Conservation (phyloP, 2,113 vertebrate species). For the Ibidorhyncha struthersii region DNA sequence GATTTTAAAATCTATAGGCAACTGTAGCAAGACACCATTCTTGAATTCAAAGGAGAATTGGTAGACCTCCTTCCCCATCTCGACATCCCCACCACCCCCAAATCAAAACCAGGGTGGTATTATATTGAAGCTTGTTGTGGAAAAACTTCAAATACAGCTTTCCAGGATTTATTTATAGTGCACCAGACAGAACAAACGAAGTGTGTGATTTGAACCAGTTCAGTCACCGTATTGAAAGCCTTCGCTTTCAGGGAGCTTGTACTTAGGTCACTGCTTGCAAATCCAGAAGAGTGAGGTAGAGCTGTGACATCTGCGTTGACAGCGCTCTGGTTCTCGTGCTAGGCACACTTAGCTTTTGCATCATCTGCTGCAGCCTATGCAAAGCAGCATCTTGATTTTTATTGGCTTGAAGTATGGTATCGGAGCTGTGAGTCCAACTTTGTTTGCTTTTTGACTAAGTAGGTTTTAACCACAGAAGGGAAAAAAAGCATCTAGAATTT, state of each 20-base stretch:
- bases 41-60: neutral
- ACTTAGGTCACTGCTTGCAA: neutral
- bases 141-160: neutral
- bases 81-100: no score
- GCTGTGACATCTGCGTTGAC: neutral
- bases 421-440: neutral
- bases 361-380: neutral
- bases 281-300: neutral
- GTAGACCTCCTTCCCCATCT: neutral
- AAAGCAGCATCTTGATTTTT: neutral
- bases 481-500: neutral
- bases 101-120: neutral
- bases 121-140: neutral
- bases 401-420: neutral
- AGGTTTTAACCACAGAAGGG: neutral
- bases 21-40: neutral
- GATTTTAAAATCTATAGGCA: neutral
- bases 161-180: neutral
- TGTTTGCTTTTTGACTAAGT: neutral
- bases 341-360: neutral
- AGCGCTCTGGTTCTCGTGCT: neutral
- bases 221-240: neutral
- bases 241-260: neutral
- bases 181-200: neutral
- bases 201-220: neutral